These are phyloP conservation scores for Physocephala rufipes DNA, from an alignment of 2,888 invertebrate species.

Conservation along the genomic window DNA sequence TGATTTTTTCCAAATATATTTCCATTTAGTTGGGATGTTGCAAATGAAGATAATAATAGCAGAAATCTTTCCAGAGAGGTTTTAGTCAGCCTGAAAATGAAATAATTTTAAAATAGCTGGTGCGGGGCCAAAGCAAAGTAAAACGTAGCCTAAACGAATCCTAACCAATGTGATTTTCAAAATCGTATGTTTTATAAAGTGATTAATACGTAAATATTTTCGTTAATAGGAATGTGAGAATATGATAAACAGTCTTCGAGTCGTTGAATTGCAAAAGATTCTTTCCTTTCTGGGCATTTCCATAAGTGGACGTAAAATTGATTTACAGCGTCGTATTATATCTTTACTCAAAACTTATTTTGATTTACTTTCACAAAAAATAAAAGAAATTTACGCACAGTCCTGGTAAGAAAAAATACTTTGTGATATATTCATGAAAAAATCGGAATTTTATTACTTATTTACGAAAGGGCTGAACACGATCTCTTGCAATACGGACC, in stretches of 20 bases:
- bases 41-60: no score
- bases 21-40: no score
- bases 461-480: slow-evolving; percentile 46
- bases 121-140: no score
- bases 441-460: background rate
- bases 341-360: slow-evolving; percentile 75
- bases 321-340: slow-evolving; percentile 78
- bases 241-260: slow-evolving; percentile 72
- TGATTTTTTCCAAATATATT: no score
- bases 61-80: no score
- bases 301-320: slow-evolving; percentile 82
- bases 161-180: no score
- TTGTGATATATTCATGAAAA: background rate
- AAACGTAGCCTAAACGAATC: no score
- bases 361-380: slow-evolving; percentile 70
- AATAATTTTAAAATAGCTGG: no score
- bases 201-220: no score
- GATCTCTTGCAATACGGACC: slow-evolving; percentile 50
- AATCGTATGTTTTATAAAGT: no score
- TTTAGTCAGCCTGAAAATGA: no score
- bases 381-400: slow-evolving; percentile 67
- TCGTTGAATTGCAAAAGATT: slow-evolving; percentile 85
- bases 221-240: slow-evolving; percentile 62
- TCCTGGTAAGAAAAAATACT: slow-evolving; percentile 54
- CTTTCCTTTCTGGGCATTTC: slow-evolving; percentile 82